Percentiles rank a stretch among this genome's conserved stretches.
phyloP scores from a whole-genome alignment of 2,113 vertebrate species.

The Chlorodrepanis virens region DNA sequence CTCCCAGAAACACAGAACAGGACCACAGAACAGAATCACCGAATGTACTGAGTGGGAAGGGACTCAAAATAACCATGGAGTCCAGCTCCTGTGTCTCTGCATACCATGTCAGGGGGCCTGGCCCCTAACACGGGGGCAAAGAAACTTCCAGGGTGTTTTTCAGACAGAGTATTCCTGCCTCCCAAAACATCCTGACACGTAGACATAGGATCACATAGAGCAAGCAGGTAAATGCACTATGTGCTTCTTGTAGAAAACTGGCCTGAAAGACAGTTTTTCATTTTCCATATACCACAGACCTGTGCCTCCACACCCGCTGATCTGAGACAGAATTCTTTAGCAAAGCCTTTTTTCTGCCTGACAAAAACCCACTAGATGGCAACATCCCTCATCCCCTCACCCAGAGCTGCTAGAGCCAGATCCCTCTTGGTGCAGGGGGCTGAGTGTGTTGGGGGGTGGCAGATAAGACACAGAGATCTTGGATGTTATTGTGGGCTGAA shows the following conservation, averaged over 20 bases:
- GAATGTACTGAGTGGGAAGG: background rate
- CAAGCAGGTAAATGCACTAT: fast-evolving
- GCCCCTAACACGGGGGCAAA: background rate
- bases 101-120: background rate
- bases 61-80: background rate
- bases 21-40: background rate
- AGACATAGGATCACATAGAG: background rate
- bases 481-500: background rate
- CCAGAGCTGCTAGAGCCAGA: fast-evolving
- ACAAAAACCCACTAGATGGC: conserved; percentile 41
- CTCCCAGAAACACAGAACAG: background rate
- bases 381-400: background rate
- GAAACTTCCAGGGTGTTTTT: background rate
- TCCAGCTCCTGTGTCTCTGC: background rate
- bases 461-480: background rate
- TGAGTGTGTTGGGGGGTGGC: background rate
- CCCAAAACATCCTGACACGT: background rate
- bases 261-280: background rate
- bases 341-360: background rate
- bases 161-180: background rate
- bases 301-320: background rate
- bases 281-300: background rate
- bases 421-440: fast-evolving
- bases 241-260: background rate
- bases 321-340: background rate